Conservation (phyloP, 1,140 invertebrate species). For the Planococcus citri region DNA sequence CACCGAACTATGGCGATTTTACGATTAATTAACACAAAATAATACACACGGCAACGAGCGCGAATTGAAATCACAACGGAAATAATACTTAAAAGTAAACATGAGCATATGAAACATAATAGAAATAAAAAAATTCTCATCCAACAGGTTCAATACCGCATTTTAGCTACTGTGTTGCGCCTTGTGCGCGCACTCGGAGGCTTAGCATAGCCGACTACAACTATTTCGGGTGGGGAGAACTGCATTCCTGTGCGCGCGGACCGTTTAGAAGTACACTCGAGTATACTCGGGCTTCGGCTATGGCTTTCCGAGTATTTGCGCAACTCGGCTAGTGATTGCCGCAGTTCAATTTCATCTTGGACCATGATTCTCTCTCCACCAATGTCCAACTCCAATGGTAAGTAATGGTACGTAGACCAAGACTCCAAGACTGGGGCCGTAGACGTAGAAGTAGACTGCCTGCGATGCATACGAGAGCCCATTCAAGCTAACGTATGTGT, state of each 20-base stretch:
- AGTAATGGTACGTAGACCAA: too few species aligned
- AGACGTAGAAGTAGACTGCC: too few species aligned
- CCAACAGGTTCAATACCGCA: conserved; percentile 18
- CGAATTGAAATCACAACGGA: conserved; percentile 5
- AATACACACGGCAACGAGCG: background rate
- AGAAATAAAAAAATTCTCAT: conserved; percentile 9
- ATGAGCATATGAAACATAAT: background rate
- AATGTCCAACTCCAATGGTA: too few species aligned
- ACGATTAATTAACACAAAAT: background rate
- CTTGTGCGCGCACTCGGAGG: background rate
- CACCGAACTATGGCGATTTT: too few species aligned
- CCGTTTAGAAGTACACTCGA: background rate
- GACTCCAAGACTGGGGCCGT: too few species aligned
- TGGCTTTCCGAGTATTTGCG: too few species aligned
- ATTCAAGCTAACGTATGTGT: too few species aligned
- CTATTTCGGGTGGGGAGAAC: background rate
- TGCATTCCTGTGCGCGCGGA: conserved; percentile 18
- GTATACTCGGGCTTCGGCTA: too few species aligned
- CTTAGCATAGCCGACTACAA: background rate
- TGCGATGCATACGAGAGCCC: too few species aligned
- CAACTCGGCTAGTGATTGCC: too few species aligned
- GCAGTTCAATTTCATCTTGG: too few species aligned
- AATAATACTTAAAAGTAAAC: background rate
- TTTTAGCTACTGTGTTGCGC: conserved; percentile 16
- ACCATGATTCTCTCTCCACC: too few species aligned